These are phyloP conservation scores for Diorhabda sublineata DNA, from an alignment of 1,140 invertebrate species.

Conservation along the genomic window DNA sequence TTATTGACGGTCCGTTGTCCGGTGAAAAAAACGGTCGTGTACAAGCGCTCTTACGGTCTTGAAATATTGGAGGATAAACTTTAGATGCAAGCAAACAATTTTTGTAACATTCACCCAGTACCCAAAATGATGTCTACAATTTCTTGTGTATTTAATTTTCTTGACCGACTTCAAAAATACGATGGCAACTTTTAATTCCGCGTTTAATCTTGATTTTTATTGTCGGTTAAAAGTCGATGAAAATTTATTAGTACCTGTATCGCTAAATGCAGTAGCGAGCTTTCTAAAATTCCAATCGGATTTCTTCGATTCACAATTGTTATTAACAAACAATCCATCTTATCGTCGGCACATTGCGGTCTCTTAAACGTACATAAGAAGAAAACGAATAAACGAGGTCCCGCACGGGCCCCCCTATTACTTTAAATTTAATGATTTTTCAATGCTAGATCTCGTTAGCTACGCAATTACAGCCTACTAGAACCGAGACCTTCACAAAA, in stretches of 20 bases:
- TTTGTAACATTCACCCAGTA: too few relatives aligned
- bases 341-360: background rate
- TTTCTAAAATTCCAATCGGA: slow-evolving; percentile 13
- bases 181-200: too few relatives aligned
- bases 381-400: background rate
- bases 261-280: background rate
- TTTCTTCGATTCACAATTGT: slow-evolving; percentile 9
- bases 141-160: too few relatives aligned
- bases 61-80: too few relatives aligned
- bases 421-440: slow-evolving; percentile 16
- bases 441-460: slow-evolving; percentile 18
- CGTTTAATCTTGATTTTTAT: too few relatives aligned
- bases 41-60: too few relatives aligned
- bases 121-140: too few relatives aligned
- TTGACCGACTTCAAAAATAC: too few relatives aligned
- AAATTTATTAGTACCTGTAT: background rate
- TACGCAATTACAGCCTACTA: slow-evolving; percentile 16
- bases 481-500: slow-evolving; percentile 11
- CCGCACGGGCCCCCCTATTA: slow-evolving; percentile 7
- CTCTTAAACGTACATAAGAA: background rate
- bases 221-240: background rate
- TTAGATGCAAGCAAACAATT: too few relatives aligned
- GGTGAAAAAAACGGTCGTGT: too few relatives aligned
- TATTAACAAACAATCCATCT: background rate
- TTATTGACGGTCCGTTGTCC: too few relatives aligned